These are phyloP conservation scores for Eupeodes corollae DNA, from an alignment of 1,140 invertebrate species.

Conservation along the genomic window DNA sequence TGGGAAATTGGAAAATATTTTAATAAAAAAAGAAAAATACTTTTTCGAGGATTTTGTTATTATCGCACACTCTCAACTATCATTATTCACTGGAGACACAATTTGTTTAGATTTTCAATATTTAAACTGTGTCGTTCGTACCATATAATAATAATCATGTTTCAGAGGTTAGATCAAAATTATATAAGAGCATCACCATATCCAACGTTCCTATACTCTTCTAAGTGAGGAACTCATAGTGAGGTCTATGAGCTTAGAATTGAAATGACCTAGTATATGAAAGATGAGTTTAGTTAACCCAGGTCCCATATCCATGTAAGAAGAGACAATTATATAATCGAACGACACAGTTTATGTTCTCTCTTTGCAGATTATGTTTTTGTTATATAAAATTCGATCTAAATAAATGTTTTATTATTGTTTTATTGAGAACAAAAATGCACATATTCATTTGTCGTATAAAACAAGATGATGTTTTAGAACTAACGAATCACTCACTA, in stretches of 20 bases:
- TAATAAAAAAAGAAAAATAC: background rate
- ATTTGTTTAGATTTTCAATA: too few species aligned
- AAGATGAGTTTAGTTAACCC: too few species aligned
- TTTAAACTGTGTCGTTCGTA: background rate
- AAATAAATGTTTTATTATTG: background rate
- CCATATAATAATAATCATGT: too few species aligned
- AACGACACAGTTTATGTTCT: background rate
- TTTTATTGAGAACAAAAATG: background rate
- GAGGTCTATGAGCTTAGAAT: too few species aligned
- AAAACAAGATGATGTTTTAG: background rate
- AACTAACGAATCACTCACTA: background rate
- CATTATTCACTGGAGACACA: background rate
- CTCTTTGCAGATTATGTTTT: background rate
- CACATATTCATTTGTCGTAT: background rate
- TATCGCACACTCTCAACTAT: too few species aligned
- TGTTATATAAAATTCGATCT: background rate
- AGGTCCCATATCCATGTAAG: too few species aligned
- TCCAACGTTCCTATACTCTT: too few species aligned
- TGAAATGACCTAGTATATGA: too few species aligned
- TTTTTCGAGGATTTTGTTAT: background rate
- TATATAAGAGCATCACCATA: too few species aligned
- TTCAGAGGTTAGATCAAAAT: too few species aligned
- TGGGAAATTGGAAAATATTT: background rate
- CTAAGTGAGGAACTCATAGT: too few species aligned
- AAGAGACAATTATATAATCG: too few species aligned